A percentile compares a stretch with the other conserved stretches of the same genome.
phyloP scores from a whole-genome alignment of 2,888 invertebrate genomes.

The Romanomermis culicivorax region DNA sequence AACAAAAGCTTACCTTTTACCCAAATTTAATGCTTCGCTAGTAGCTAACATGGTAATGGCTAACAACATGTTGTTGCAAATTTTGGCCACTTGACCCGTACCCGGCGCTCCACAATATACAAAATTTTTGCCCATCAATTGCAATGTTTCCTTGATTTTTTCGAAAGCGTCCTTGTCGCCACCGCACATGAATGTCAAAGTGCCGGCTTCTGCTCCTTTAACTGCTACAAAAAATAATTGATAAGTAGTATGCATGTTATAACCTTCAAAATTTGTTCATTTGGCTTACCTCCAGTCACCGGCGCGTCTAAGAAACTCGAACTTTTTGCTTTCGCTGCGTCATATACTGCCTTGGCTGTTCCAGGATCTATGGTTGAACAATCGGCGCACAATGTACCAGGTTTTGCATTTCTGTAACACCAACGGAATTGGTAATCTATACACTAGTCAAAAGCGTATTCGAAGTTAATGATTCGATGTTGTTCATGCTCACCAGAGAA shows the following conservation, averaged over 20 bases:
- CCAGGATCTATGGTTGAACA: too few relatives aligned
- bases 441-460: too few relatives aligned
- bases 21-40: constrained; percentile 83
- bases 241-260: background rate
- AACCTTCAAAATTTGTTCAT: constrained; percentile 2
- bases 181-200: constrained; percentile 81
- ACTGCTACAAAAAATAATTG: constrained; percentile 43
- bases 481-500: too few relatives aligned
- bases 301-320: constrained; percentile 75
- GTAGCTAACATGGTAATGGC: constrained; percentile 86
- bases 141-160: constrained; percentile 39
- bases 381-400: too few relatives aligned
- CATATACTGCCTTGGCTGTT: too few relatives aligned
- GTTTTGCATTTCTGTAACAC: too few relatives aligned
- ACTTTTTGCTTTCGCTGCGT: too few relatives aligned
- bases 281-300: constrained; percentile 68
- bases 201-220: constrained; percentile 69
- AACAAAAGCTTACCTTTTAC: constrained; percentile 60
- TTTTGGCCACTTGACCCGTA: constrained; percentile 78
- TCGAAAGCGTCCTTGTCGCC: constrained; percentile 50
- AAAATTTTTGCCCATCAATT: constrained; percentile 65
- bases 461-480: too few relatives aligned
- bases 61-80: constrained; percentile 81
- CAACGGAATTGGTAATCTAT: too few relatives aligned
- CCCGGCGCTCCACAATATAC: constrained; percentile 75